Evolutionary conservation across 2,888 invertebrate species (phyloP), one percentile per base, ranked within the genome.

Genomic region (Onchidella celtica): DNA sequence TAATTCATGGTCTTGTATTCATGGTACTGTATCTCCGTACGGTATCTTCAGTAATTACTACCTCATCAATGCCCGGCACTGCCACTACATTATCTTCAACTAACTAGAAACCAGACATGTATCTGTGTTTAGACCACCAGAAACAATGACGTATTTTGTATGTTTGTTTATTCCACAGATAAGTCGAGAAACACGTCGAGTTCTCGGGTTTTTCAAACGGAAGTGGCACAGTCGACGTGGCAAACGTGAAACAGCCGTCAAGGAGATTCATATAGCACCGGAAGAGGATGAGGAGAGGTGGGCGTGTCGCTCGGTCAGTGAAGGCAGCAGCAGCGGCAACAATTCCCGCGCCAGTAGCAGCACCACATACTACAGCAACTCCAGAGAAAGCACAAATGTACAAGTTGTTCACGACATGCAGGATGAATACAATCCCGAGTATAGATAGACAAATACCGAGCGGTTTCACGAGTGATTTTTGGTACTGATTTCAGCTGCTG

Each of bases 191-290:
- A 77, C 77, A 0, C 55, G 63, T 14, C 75, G 57, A 17, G 59
- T 81, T 36, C 17, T 83, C 2, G 38, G 61, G n/a, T 63, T 47
- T 34, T 4, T 84, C 3, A 77, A 65, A 55, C 65, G 74, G 14
- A 80, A 79, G 70, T 47, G 80, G 32, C 61, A 38, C 29, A 69
- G 61, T 2, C 36, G 74, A 24, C 59, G 74, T 3, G 78, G 80
- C 4, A 57, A 57, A 2, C 77, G 63, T 9, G 75, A 73, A 38
- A 84, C 82, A 0, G 66, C 80, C 21, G 84, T 82, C n/a, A 80
- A 84, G 70, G 81, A 82, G 68, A 82, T 84, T n/a, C 66, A 78
- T 38, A 82, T 84, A 21, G 11, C 24, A 17, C 84, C 84, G 21
- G 82, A 81, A 21, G 65, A 66, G 2, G 69, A 70, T 17, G 70